These are phyloP conservation scores for Stenolophus ochropezus DNA, from an alignment of 2,888 invertebrate species.

Conservation along the genomic window DNA sequence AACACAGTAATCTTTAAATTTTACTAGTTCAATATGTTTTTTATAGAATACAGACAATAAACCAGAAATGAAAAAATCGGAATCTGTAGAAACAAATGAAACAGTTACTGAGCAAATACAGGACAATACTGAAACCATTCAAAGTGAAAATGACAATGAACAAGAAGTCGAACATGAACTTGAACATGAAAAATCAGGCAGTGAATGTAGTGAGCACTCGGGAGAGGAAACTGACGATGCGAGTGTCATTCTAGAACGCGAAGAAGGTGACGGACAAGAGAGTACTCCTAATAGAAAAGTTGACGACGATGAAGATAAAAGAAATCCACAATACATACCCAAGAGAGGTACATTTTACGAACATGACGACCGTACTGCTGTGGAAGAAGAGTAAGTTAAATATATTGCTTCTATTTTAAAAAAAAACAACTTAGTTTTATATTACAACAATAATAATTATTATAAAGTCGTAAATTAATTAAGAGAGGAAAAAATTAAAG, in stretches of 20 bases:
- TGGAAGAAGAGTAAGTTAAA: slow-evolving; percentile 76
- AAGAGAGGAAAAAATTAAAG: too few species aligned
- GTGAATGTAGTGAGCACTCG: slow-evolving; percentile 66
- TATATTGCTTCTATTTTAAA: not conserved
- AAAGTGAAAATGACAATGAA: not conserved
- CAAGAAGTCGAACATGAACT: slow-evolving; percentile 10
- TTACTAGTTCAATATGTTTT: not conserved
- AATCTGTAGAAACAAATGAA: slow-evolving; percentile 23
- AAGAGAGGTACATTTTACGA: slow-evolving; percentile 97
- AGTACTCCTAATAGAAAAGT: slow-evolving; percentile 78
- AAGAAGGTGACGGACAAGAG: slow-evolving; percentile 85
- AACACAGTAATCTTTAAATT: not conserved
- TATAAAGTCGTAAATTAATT: too few species aligned
- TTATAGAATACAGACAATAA: slow-evolving; percentile 24
- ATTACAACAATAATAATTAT: not conserved
- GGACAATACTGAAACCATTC: not conserved
- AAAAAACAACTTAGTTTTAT: not conserved
- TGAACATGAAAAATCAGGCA: slow-evolving; percentile 64
- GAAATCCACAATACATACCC: slow-evolving; percentile 98
- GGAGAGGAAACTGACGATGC: slow-evolving; percentile 75
- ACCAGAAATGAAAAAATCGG: slow-evolving; percentile 10
- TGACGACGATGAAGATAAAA: slow-evolving; percentile 94
- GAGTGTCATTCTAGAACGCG: slow-evolving; percentile 78
- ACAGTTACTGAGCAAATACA: not conserved
- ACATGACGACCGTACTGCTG: slow-evolving; percentile 92